Evolutionary conservation across 2,888 invertebrate species (phyloP).

Genomic region (Exocentrus adspersus): DNA sequence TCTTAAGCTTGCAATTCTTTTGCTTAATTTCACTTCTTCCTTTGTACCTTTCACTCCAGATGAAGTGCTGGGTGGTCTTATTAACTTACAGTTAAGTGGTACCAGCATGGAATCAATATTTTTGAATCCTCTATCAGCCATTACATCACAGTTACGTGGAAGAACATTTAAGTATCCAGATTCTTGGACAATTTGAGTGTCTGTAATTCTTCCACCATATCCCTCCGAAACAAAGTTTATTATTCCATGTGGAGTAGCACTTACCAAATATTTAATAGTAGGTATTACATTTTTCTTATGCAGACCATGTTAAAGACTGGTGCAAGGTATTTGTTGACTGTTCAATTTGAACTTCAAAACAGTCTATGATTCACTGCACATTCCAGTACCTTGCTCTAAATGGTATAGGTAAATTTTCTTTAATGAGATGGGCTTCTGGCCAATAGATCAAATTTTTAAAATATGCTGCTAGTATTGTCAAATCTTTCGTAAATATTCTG

Average conservation of each 20-base stretch:
- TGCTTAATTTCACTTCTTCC: not conserved
- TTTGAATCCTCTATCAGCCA: not conserved
- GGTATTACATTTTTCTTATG: not conserved
- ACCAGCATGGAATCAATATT: not conserved
- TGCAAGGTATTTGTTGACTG: not conserved
- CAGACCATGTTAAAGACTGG: not conserved
- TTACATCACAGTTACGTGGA: not conserved
- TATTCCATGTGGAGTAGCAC: not conserved
- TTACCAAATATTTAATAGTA: not conserved
- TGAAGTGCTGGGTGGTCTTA: not conserved
- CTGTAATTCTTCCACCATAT: not conserved
- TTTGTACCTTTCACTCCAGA: not conserved
- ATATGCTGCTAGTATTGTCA: not conserved
- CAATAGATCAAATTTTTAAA: not conserved
- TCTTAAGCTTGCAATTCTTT: not conserved
- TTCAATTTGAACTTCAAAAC: not conserved
- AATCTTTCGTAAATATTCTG: not conserved
- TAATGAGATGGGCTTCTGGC: not conserved
- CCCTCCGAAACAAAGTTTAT: not conserved
- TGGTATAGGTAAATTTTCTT: not conserved
- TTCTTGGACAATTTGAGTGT: not conserved
- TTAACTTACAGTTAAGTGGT: not conserved
- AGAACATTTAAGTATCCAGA: not conserved
- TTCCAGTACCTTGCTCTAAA: not conserved
- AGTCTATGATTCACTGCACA: not conserved